Conservation (phyloP, 2,113 vertebrate species). For the Mola mola region DNA sequence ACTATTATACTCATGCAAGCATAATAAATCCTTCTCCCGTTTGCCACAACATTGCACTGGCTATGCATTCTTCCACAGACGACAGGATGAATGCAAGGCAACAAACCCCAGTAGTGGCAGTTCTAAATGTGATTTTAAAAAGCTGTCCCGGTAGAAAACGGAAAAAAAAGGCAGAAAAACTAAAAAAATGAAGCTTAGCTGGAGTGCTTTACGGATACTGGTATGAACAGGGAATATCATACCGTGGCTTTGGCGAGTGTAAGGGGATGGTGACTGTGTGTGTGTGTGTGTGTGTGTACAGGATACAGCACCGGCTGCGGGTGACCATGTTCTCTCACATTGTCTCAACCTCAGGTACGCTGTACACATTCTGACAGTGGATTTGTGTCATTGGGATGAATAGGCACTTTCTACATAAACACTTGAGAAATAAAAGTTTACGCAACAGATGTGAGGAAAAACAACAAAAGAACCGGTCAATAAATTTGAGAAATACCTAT, state of each 20-base stretch:
- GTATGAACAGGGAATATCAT: constrained; percentile 26
- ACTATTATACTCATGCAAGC: constrained; percentile 88
- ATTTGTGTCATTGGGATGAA: constrained; percentile 70
- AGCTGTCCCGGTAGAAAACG: constrained; percentile 51
- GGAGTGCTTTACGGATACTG: constrained; percentile 34
- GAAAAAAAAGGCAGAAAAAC: constrained; percentile 34
- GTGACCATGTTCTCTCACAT: constrained; percentile 41
- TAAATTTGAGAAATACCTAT: constrained; percentile 45
- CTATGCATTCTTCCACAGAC: constrained; percentile 72
- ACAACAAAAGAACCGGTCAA: constrained; percentile 41
- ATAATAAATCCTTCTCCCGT: constrained; percentile 80
- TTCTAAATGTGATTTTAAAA: constrained; percentile 68
- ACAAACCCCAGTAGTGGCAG: constrained; percentile 76
- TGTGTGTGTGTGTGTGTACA: constrained; percentile 50
- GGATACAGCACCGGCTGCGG: constrained; percentile 41
- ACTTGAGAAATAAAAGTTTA: constrained; percentile 68
- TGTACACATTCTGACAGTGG: constrained; percentile 63
- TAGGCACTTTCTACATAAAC: constrained; percentile 86
- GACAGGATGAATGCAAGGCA: constrained; percentile 73
- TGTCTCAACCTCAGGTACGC: constrained; percentile 52
- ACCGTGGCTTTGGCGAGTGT: constrained; percentile 35
- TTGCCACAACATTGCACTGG: constrained; percentile 73
- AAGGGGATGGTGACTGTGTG: constrained; percentile 34
- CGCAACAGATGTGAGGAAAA: constrained; percentile 53
- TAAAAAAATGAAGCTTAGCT: constrained; percentile 50